Evolutionary conservation across 2,113 vertebrate species (phyloP), one percentile per base, ranked within the genome.

Genomic region (Nasalis larvatus): DNA sequence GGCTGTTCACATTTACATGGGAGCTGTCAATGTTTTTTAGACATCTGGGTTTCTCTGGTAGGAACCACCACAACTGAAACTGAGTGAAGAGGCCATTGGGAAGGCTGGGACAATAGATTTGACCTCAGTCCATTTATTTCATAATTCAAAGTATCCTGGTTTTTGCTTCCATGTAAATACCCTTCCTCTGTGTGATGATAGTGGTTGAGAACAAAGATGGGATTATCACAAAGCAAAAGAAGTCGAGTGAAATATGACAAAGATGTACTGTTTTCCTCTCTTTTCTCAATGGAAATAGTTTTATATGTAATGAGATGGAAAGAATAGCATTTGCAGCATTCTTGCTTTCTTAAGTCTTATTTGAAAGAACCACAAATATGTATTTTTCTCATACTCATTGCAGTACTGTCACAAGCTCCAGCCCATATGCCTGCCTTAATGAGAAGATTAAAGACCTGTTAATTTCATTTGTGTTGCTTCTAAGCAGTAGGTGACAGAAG

Each of bases 391-490:
- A 71, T 81, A 86, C 83, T 97, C 97, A 84, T 30, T 93, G 92
- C 91, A 87, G 96, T 74, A 77, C 0, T 69, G 87, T 97, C 96
- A 98, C 89, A 60, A 86, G 90, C 95, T 97, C 96, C 91, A 71
- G 73, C 92, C 92, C 91, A 89, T 97, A 35, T 54, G 74, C 92
- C 83, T 97, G 91, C 96, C 85, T 98, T 97, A 97, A 94, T 97
- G 82, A 96, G 95, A 92, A 96, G 88, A 95, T 74, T 83, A 89
- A 83, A 95, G 86, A 89, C 60, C 71, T 92, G 71, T 95, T 96
- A 97, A 96, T 96, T 80, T 52, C 18, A 1, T 94, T 98, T 96
- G 92, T 97, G 81, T 98, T 96, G 76, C 63, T 95, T 96, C 95
- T 97, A 98, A 98, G 90, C 94, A 32, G 76, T 85, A 96, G 95